Percentiles rank a stretch among this genome's conserved stretches.
These are phyloP conservation scores for Eupithecia subfuscata DNA, from an alignment of 2,888 invertebrate genomes.

Conservation along the genomic window DNA sequence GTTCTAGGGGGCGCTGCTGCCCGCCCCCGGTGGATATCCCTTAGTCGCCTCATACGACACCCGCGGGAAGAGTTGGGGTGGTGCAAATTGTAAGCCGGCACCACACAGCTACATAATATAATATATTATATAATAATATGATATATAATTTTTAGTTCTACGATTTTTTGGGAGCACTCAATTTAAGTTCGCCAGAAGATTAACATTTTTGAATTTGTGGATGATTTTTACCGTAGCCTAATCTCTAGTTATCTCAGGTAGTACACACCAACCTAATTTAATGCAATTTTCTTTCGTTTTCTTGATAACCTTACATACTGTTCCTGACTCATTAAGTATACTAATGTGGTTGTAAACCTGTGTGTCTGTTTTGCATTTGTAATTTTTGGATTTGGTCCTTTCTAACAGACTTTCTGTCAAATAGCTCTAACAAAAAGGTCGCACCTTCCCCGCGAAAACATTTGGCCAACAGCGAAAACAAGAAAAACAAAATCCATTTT, in stretches of 20 bases:
- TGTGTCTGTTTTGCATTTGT: not conserved
- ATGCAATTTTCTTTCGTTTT: not conserved
- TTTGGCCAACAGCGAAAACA: conserved; percentile 29
- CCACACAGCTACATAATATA: no score
- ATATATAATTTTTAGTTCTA: not conserved
- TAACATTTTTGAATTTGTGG: not conserved
- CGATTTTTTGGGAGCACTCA: not conserved
- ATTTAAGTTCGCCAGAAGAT: not conserved
- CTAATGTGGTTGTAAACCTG: no score
- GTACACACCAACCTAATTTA: not conserved
- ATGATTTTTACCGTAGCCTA: not conserved
- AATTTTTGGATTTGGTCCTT: not conserved
- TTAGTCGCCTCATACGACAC: no score
- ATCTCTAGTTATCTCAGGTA: not conserved
- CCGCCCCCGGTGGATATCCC: no score
- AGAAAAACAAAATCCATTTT: conserved; percentile 45
- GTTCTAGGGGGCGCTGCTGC: no score
- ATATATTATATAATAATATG: no score
- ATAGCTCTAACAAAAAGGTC: not conserved
- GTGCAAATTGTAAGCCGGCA: no score
- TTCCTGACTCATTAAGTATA: not conserved
- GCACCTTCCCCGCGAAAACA: conserved; percentile 7
- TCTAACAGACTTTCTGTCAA: not conserved
- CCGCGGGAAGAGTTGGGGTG: no score
- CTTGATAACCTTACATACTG: not conserved